Evolutionary conservation across 2,113 vertebrate genomes (phyloP).

Genomic region (Colistium nudipinnis): DNA sequence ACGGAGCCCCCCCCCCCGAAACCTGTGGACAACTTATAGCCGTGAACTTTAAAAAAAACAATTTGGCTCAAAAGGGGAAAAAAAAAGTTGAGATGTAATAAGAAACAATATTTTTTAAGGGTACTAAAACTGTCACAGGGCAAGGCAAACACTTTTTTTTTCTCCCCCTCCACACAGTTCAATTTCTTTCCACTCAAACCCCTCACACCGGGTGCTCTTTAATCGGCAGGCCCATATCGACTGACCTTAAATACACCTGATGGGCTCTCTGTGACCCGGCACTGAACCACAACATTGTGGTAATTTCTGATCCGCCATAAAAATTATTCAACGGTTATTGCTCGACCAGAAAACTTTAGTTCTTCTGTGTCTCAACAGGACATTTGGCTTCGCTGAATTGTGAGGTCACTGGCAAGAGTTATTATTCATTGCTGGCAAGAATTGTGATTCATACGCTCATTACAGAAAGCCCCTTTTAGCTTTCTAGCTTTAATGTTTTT

Average conservation of each 20-base stretch:
- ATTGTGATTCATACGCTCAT: conserved; percentile 37
- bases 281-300: neutral
- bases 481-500: conserved; percentile 27
- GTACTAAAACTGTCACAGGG: neutral
- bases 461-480: conserved; percentile 32
- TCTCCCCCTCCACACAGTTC: conserved; percentile 2
- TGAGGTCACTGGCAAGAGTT: conserved; percentile 44
- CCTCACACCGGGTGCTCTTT: conserved; percentile 7
- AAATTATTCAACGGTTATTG: conserved; percentile 41
- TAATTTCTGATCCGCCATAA: conserved; percentile 47
- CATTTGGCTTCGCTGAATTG: conserved; percentile 22
- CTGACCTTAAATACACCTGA: conserved; percentile 33
- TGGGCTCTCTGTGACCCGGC: neutral
- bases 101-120: neutral
- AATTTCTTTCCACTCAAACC: neutral
- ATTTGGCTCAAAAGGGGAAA: neutral
- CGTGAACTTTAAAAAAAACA: neutral
- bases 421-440: too few species aligned
- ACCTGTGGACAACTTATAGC: neutral
- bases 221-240: conserved; percentile 6
- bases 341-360: conserved; percentile 39
- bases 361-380: conserved; percentile 36
- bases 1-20: neutral
- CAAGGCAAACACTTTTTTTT: neutral
- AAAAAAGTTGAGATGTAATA: neutral